Evolutionary conservation across 2,888 invertebrate species (phyloP), one percentile per base, ranked within the genome.

Genomic region (Drosophila crucigera): DNA sequence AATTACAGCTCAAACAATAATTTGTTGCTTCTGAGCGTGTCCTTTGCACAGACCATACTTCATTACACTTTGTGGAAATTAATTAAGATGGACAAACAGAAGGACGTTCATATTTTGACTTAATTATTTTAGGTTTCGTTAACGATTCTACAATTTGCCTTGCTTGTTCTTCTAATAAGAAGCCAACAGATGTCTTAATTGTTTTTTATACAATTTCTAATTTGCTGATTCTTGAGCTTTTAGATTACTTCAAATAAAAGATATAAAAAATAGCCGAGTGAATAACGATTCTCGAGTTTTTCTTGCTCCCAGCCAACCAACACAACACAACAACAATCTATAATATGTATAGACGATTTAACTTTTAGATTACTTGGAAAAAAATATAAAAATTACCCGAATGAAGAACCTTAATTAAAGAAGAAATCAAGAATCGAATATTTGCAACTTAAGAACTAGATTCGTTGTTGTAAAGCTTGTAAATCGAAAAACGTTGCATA

Each of bases 1-100:
- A 76, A 83, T 89, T 86, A 73, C 61, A 56, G 37, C 63, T 66
- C 67, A 68, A 63, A 76, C 62, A 49, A 55, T 83, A 83, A 83
- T 76, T 68, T 72, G 76, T 64, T 72, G 41, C 37, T 55, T 25
- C 41, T 14, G 35, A n/a, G 14, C 53, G 25, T n/a, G 33, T 28
- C 39, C 31, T 3, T 33, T 30, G 9, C 14, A 25, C 14, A 14
- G n/a, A 3, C 35, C 35, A 56, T 64, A 9, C 43, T 63, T 55
- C 33, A 22, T 55, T 43, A 43, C 43, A 63, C 28, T 22, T 30
- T 25, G 10, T 33, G 10, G 1, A 43, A 28, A n/a, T 35, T 39
- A 43, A 43, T 63, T 55, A 16, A n/a, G 33, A 28, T 33, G n/a
- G 19, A 28, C 4, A 43, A 47, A 28, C 28, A 60, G 9, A 41